A percentile compares a stretch with the other conserved stretches of the same genome.
phyloP scores from a whole-genome alignment of 2,113 vertebrate genomes.

The Forbesichthys papilliferus region DNA sequence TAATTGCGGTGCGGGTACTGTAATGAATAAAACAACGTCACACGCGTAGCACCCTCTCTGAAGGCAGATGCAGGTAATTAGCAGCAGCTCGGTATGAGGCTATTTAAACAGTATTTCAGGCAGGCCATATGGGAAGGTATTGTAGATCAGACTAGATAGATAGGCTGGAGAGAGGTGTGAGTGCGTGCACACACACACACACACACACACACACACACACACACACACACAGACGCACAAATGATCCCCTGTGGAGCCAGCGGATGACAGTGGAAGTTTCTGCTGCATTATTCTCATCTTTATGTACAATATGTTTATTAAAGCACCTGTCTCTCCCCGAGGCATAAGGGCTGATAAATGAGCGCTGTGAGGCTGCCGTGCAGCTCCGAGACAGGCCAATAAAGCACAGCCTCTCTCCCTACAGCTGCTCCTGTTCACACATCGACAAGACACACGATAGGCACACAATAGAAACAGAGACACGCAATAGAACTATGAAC shows the following conservation, averaged over 20 bases:
- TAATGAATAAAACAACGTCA: not conserved
- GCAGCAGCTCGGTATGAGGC: conserved; percentile 32
- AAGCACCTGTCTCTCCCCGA: conserved; percentile 45
- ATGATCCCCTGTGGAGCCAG: not conserved
- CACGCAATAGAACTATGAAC: not conserved
- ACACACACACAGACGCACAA: not conserved
- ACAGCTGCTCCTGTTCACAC: conserved; percentile 19
- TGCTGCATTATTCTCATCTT: conserved; percentile 50
- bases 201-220: not conserved
- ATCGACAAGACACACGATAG: conserved; percentile 6
- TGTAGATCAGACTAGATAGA: conserved; percentile 1
- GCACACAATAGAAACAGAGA: not conserved
- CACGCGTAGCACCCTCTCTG: conserved; percentile 26
- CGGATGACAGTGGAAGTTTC: conserved; percentile 32
- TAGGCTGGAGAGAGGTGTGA: not conserved
- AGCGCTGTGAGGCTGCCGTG: conserved; percentile 29
- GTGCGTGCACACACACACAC: not conserved
- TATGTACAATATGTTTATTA: conserved; percentile 61
- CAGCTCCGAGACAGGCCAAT: conserved; percentile 30
- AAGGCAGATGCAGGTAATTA: conserved; percentile 66
- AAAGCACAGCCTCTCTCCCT: conserved; percentile 13
- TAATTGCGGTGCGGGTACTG: not conserved
- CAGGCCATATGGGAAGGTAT: conserved; percentile 62
- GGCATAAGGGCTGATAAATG: conserved; percentile 44
- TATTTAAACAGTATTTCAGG: conserved; percentile 51